Conservation (phyloP, 2,113 vertebrate genomes). For the Porphyrio hochstetteri region DNA sequence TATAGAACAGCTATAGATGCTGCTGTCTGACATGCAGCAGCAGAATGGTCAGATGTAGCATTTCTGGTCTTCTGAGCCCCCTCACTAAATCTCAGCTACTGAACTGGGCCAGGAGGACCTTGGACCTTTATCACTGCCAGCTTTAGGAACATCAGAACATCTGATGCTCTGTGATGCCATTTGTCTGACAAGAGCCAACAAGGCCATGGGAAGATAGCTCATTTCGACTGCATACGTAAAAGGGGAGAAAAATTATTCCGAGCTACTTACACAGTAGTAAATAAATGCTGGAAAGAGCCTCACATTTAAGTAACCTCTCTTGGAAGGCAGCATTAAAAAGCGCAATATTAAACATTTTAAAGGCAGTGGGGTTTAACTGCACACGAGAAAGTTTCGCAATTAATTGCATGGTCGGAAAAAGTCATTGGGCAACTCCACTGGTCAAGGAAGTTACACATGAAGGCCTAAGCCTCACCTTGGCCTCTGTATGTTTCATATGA, state of each 20-base stretch:
- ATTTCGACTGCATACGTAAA: not conserved
- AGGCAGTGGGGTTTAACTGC: not conserved
- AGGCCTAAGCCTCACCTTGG: not conserved
- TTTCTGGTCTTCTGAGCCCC: not conserved
- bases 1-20: not conserved
- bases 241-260: too few relatives aligned
- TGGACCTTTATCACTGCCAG: not conserved
- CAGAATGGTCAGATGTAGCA: not conserved
- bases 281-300: not conserved
- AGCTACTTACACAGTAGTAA: not conserved
- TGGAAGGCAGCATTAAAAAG: not conserved
- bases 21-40: not conserved
- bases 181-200: not conserved
- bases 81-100: not conserved
- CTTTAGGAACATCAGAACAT: not conserved
- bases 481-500: not conserved
- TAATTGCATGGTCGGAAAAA: not conserved
- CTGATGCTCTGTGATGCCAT: not conserved
- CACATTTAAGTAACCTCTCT: not conserved
- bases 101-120: not conserved
- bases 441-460: not conserved
- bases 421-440: not conserved
- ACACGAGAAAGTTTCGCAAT: not conserved
- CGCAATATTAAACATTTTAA: not conserved
- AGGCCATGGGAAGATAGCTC: not conserved